Evolutionary conservation across 92 coral and sea anemone genomes (phyloP).

Genomic region (Epizoanthus rinbou): DNA sequence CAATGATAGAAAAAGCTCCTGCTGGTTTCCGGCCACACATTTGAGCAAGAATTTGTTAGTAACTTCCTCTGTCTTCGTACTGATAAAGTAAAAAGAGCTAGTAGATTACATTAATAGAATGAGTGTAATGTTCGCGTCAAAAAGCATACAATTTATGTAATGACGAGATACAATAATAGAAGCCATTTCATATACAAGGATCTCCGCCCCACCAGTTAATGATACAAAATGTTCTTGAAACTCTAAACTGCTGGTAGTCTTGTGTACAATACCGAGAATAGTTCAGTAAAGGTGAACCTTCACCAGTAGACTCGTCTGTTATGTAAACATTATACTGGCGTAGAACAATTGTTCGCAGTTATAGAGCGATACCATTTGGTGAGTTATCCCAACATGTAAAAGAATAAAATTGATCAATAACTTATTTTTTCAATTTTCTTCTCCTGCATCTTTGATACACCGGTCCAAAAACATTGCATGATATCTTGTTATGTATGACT

Average conservation of each 20-base stretch:
- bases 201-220: neutral
- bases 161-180: neutral
- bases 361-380: too few species aligned
- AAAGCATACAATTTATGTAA: neutral
- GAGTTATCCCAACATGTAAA: too few species aligned
- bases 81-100: neutral
- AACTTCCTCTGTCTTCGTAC: constrained; percentile 12
- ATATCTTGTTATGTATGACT: neutral
- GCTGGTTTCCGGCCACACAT: neutral
- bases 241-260: neutral
- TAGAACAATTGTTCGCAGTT: too few species aligned
- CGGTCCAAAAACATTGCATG: neutral
- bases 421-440: neutral
- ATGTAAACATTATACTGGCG: too few species aligned
- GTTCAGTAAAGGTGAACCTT: too few species aligned
- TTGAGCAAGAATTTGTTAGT: constrained; percentile 11
- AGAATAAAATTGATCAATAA: too few species aligned
- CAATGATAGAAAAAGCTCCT: neutral
- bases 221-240: neutral
- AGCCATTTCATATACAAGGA: neutral
- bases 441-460: neutral
- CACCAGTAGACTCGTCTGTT: too few species aligned
- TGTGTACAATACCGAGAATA: too few species aligned
- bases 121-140: constrained; percentile 11
- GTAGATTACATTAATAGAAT: neutral